Evolutionary conservation across 2,888 invertebrate species (phyloP).

Genomic region (Temnothorax unifasciatus): DNA sequence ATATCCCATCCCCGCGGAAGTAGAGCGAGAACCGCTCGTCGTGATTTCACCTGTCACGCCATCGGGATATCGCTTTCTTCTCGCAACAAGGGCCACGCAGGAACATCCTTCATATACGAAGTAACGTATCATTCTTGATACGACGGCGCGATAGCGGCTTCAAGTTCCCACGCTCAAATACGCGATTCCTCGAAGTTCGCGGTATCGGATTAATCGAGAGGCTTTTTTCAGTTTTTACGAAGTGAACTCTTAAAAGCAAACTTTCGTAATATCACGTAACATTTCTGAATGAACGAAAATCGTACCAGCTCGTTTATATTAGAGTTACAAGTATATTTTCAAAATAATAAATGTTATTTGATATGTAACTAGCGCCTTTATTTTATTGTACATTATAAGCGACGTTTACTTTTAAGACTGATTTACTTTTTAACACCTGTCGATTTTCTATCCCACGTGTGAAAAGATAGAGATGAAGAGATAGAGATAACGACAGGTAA

Average conservation of each 20-base stretch:
- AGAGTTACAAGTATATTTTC: neutral
- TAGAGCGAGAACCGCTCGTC: conserved; percentile 51
- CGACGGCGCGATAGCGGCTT: conserved; percentile 23
- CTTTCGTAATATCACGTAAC: neutral
- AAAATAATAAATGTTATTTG: neutral
- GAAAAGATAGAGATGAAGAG: neutral
- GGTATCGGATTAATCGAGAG: neutral
- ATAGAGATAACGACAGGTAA: conserved; percentile 14
- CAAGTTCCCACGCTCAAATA: conserved; percentile 36
- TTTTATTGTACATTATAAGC: neutral
- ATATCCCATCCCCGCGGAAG: conserved; percentile 37
- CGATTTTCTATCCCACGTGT: neutral
- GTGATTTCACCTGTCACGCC: conserved; percentile 70
- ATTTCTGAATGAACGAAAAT: neutral
- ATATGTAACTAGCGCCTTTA: neutral
- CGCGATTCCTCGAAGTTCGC: neutral
- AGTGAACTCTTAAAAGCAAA: neutral
- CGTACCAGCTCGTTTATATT: too few species aligned
- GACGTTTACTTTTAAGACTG: neutral
- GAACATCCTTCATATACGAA: conserved; percentile 15
- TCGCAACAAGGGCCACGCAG: conserved; percentile 32
- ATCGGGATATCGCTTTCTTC: conserved; percentile 61
- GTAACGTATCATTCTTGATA: conserved; percentile 45
- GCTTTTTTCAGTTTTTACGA: neutral
- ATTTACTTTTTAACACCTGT: neutral